Conservation (phyloP, 2,888 invertebrate species). For the Plusia festucae region DNA sequence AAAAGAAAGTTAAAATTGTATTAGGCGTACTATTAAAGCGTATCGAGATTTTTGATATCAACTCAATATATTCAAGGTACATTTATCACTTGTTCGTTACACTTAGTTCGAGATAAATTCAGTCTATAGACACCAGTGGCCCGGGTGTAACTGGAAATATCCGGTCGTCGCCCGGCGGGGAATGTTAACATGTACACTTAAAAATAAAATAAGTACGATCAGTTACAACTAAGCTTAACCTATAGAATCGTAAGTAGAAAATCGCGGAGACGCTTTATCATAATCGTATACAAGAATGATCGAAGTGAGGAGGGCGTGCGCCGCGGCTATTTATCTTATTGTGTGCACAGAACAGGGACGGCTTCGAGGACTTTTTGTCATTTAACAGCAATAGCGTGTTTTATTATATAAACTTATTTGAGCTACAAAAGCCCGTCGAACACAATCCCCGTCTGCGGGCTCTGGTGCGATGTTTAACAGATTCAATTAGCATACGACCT, state of each 20-base stretch:
- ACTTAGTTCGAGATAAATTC: constrained; percentile 52
- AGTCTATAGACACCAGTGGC: constrained; percentile 53
- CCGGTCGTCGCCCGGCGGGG: constrained; percentile 39
- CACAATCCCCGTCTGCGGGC: neutral
- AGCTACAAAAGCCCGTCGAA: neutral
- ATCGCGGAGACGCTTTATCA: constrained; percentile 34
- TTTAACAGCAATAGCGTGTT: too few relatives aligned
- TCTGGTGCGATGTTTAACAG: neutral
- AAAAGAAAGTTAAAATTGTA: neutral
- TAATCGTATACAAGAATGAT: constrained; percentile 61
- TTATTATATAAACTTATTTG: neutral
- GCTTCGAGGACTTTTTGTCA: too few relatives aligned
- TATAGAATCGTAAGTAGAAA: constrained; percentile 52
- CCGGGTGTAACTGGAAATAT: constrained; percentile 32
- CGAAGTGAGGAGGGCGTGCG: constrained; percentile 55
- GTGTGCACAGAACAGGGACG: too few relatives aligned
- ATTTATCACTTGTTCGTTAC: constrained; percentile 39
- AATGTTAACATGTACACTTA: constrained; percentile 55
- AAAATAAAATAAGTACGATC: constrained; percentile 52
- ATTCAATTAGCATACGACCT: too few relatives aligned
- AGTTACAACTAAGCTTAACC: constrained; percentile 53
- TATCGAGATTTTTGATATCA: constrained; percentile 3
- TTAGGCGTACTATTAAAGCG: neutral
- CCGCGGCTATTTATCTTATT: constrained; percentile 17
- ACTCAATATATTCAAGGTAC: constrained; percentile 8